phyloP scores from a whole-genome alignment of 2,888 invertebrate species.

The Blera fallax region DNA sequence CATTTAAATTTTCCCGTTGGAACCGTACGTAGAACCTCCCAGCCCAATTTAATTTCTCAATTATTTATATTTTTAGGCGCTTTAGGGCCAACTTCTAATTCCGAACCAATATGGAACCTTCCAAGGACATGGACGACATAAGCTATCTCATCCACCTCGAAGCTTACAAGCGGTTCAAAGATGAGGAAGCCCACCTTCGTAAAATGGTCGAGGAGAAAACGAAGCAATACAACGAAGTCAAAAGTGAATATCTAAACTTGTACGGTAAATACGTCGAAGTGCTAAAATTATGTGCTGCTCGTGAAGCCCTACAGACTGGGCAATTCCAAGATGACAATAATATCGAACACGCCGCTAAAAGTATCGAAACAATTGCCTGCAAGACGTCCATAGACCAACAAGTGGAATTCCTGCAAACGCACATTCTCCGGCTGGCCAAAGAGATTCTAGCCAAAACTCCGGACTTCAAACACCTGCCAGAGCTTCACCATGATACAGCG shows the following conservation, averaged over 20 bases:
- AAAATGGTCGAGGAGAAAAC: conserved; percentile 77
- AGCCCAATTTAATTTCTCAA: neutral
- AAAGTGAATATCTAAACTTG: conserved; percentile 75
- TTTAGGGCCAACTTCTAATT: neutral
- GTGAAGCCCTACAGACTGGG: conserved; percentile 64
- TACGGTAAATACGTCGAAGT: conserved; percentile 74
- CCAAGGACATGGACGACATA: conserved; percentile 74
- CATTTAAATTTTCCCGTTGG: neutral
- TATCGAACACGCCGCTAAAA: conserved; percentile 2
- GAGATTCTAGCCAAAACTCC: conserved; percentile 54
- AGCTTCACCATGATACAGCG: conserved; percentile 71
- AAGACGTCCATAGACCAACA: conserved; percentile 73
- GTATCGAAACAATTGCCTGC: conserved; percentile 60
- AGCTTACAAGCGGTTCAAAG: conserved; percentile 76
- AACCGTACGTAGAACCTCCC: neutral
- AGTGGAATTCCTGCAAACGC: conserved; percentile 70
- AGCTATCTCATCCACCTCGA: conserved; percentile 77
- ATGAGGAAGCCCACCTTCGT: conserved; percentile 74
- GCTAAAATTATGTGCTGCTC: conserved; percentile 70
- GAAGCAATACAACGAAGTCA: conserved; percentile 74
- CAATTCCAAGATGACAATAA: conserved; percentile 50
- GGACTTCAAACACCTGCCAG: conserved; percentile 19
- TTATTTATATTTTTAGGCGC: neutral
- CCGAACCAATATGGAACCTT: conserved; percentile 9
- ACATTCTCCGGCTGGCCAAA: conserved; percentile 58